Percentiles rank a stretch among this genome's conserved stretches.
These are phyloP conservation scores for Xiphias gladius DNA, from an alignment of 2,113 vertebrate species.

Conservation along the genomic window DNA sequence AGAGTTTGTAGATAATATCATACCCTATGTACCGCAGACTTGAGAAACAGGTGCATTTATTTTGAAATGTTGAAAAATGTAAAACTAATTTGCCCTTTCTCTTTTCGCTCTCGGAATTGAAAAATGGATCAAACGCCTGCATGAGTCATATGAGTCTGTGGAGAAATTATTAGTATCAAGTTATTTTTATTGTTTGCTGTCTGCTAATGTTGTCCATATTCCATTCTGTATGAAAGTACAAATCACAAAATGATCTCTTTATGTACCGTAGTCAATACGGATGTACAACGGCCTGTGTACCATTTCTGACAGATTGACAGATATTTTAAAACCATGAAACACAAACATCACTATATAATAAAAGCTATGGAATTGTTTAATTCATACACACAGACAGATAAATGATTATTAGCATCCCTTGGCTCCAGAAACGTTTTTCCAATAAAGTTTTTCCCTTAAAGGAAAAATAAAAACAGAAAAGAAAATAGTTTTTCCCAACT, in stretches of 20 bases:
- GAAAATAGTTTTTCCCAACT: neutral
- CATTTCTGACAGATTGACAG: neutral
- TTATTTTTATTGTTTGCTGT: neutral
- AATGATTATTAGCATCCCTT: neutral
- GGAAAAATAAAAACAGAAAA: neutral
- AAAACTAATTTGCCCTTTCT: neutral
- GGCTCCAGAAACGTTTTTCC: neutral
- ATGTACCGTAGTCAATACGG: neutral
- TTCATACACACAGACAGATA: neutral
- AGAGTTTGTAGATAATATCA: neutral
- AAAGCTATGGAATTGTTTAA: neutral
- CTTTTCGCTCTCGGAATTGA: neutral
- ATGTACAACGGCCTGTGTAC: neutral
- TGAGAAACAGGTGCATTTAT: neutral
- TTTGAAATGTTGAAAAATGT: constrained; percentile 1
- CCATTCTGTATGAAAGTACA: neutral
- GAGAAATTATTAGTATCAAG: neutral
- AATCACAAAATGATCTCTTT: neutral
- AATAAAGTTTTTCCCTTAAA: neutral
- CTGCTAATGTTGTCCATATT: constrained; percentile 13
- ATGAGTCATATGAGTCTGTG: neutral
- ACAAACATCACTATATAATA: neutral
- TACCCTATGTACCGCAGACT: neutral
- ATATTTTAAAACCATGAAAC: neutral
- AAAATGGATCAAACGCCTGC: neutral